phyloP scores from a whole-genome alignment of 2,113 vertebrate genomes.

The Gymnorhina tibicen region DNA sequence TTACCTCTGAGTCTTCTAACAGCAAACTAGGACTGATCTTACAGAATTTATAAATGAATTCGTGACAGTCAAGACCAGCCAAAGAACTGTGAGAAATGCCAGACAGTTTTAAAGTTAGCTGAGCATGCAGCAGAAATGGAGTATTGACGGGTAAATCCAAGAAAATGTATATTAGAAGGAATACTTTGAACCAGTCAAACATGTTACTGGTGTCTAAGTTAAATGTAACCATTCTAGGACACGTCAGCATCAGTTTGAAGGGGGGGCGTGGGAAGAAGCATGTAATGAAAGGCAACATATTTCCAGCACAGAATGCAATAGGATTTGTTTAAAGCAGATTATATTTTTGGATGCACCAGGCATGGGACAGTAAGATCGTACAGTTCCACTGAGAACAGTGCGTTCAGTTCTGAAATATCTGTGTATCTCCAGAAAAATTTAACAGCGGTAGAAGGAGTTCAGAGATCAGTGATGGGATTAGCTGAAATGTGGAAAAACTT shows the following conservation, averaged over 20 bases:
- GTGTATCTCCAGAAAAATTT: not conserved
- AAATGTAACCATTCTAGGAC: not conserved
- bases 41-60: not conserved
- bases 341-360: not conserved
- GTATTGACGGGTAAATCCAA: not conserved
- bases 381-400: not conserved
- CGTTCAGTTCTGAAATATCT: conserved; percentile 14
- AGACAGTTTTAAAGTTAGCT: not conserved
- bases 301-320: not conserved
- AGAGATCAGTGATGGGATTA: not conserved
- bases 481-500: conserved; percentile 19
- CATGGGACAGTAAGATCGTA: not conserved
- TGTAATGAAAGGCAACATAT: not conserved
- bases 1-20: not conserved
- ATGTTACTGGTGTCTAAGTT: not conserved
- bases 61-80: not conserved
- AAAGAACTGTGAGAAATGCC: not conserved
- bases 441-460: not conserved
- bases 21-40: not conserved
- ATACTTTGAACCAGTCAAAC: not conserved
- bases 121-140: not conserved
- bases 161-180: not conserved
- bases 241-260: not conserved
- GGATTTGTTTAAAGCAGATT: conserved; percentile 8
- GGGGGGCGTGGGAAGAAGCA: not conserved